These are phyloP conservation scores for Leptarthrus brevirostris DNA, from an alignment of 2,888 invertebrate species.

Conservation along the genomic window DNA sequence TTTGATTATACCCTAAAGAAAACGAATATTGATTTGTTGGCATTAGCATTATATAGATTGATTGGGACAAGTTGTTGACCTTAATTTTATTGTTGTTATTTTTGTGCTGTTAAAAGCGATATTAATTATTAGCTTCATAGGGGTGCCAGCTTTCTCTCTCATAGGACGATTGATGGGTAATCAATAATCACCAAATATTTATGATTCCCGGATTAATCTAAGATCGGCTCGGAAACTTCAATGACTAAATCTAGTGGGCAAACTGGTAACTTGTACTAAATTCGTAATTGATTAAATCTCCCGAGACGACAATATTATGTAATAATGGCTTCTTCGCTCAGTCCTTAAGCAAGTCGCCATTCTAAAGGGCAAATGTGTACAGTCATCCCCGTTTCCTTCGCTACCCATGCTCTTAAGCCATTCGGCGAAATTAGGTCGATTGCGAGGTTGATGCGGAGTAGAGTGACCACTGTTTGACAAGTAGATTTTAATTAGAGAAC, in stretches of 20 bases:
- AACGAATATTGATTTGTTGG: too few species aligned
- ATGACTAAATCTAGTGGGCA: neutral
- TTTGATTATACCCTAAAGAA: too few species aligned
- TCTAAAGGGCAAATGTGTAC: neutral
- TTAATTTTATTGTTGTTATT: too few species aligned
- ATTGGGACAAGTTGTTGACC: too few species aligned
- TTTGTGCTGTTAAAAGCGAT: neutral
- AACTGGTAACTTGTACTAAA: conserved; percentile 16
- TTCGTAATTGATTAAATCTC: conserved; percentile 34
- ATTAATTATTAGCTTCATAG: neutral
- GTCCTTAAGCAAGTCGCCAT: conserved; percentile 7
- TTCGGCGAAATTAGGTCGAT: conserved; percentile 21
- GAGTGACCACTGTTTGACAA: conserved; percentile 20
- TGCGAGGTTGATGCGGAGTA: neutral
- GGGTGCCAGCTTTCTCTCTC: neutral
- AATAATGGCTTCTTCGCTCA: neutral
- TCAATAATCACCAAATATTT: neutral
- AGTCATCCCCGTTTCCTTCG: too few species aligned
- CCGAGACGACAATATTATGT: conserved; percentile 7
- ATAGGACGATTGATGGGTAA: neutral
- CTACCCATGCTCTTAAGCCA: neutral
- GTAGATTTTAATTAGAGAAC: conserved; percentile 32
- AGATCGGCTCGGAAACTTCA: neutral
- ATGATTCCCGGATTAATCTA: neutral
- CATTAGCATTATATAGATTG: too few species aligned